A percentile compares a stretch with the other conserved stretches of the same genome.
phyloP scores from a whole-genome alignment of 2,888 invertebrate species.

The Adela reaumurella region DNA sequence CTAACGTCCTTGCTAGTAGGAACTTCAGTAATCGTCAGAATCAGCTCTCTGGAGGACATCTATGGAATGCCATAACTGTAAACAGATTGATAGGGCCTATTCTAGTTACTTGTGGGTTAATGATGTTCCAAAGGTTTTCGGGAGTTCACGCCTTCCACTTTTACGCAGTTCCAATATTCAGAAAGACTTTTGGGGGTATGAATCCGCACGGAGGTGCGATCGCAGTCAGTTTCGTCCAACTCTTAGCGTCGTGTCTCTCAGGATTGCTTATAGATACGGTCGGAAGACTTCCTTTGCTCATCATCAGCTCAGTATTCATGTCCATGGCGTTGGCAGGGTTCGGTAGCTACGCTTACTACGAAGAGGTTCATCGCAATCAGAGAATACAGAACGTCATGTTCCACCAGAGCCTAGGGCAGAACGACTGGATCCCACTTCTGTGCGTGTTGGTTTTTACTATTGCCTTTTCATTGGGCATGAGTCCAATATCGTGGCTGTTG shows the following conservation, averaged over 20 bases:
- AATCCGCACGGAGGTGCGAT: slow-evolving; percentile 83
- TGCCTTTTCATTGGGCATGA: slow-evolving; percentile 83
- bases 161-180: slow-evolving; percentile 83
- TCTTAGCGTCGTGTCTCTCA: slow-evolving; percentile 78
- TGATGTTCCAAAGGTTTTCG: slow-evolving; percentile 84
- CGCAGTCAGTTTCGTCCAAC: slow-evolving; percentile 79
- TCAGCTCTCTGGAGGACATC: slow-evolving; percentile 39
- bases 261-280: slow-evolving; percentile 82
- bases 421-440: slow-evolving; percentile 79
- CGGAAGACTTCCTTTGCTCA: slow-evolving; percentile 77
- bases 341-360: slow-evolving; percentile 80
- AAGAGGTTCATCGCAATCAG: slow-evolving; percentile 61
- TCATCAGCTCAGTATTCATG: slow-evolving; percentile 82
- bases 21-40: slow-evolving; percentile 47
- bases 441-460: slow-evolving; percentile 82
- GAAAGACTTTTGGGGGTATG: slow-evolving; percentile 76
- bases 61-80: slow-evolving; percentile 41
- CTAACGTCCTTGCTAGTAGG: slow-evolving; percentile 60
- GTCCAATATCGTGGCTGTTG: slow-evolving; percentile 82
- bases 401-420: slow-evolving; percentile 54
- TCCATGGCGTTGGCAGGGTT: slow-evolving; percentile 82
- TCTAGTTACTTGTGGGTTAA: slow-evolving; percentile 77
- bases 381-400: slow-evolving; percentile 49
- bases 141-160: slow-evolving; percentile 83
- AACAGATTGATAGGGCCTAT: slow-evolving; percentile 64